Percentiles rank a stretch among this genome's conserved stretches.
Evolutionary conservation across 1,140 invertebrate species (phyloP).

Genomic region (Ceratoteleas bidentatus): DNA sequence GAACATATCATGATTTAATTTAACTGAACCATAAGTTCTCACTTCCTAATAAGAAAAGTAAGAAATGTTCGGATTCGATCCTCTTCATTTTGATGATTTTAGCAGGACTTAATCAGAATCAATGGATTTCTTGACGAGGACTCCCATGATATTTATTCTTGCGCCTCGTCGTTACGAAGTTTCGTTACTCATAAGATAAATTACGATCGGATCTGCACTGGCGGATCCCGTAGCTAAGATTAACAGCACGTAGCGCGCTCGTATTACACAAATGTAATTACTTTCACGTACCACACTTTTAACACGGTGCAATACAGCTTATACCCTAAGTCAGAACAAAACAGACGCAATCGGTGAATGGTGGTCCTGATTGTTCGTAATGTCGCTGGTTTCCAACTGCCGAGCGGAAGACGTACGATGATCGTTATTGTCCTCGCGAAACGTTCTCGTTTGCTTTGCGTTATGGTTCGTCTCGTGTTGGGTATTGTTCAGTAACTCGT

Average conservation of each 20-base stretch:
- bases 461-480: conserved; percentile 29
- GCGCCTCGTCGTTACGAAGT: conserved; percentile 57
- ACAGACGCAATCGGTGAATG: conserved; percentile 29
- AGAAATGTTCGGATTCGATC: too few relatives aligned
- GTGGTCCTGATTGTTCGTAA: conserved; percentile 39
- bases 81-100: too few relatives aligned
- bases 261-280: conserved; percentile 80
- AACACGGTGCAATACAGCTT: conserved; percentile 76
- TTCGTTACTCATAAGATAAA: conserved; percentile 62
- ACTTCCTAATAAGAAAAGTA: too few relatives aligned
- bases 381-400: conserved; percentile 1
- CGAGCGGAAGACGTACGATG: neutral
- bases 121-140: too few relatives aligned
- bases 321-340: conserved; percentile 66
- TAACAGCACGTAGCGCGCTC: conserved; percentile 59
- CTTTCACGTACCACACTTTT: conserved; percentile 77
- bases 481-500: conserved; percentile 14
- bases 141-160: conserved; percentile 60
- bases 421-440: neutral
- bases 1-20: too few relatives aligned
- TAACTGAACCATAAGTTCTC: too few relatives aligned
- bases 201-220: conserved; percentile 51
- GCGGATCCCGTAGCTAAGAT: conserved; percentile 35
- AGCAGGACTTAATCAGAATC: too few relatives aligned
- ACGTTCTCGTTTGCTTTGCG: conserved; percentile 26